Evolutionary conservation across 2,797 vertebrate species (phyloP), one percentile per base, ranked within the genome.

Genomic region (Smutsia temminckii): DNA sequence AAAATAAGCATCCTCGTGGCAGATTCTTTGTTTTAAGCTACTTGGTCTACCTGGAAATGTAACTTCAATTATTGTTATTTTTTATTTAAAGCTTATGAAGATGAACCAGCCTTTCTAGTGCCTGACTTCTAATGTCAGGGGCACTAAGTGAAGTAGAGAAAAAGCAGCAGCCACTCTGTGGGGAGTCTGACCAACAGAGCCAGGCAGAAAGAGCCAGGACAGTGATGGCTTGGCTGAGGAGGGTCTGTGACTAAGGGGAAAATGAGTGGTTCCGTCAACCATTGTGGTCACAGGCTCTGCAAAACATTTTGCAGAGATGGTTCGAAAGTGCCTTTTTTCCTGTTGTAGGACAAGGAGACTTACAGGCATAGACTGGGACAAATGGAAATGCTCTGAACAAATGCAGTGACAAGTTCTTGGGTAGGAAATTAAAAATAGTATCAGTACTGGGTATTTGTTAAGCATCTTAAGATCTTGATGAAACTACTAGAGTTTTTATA

Each of bases 61-160:
- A 37, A 94, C 68, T 84, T 81, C 85, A 93, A 78, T 85, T 78
- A n/a, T 61, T 92, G 14, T 90, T 84, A 57, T 92, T 88, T 79
- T 89, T 68, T 79, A 42, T 55, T 96, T 79, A 80, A 64, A 78
- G 57, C 53, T 14, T 91, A 18, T 79, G 51, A 72, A 92, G 85
- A 90, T 2, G 20, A 95, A 86, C 29, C 17, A 79, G 9, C 27
- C 25, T 74, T 93, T 20, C 68, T 40, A 42, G 11, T 61, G 46
- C 87, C 89, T 87, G 75, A 81, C 66, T 94, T 93, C 68, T 80
- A 34, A 74, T 29, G 34, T 89, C 18, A 27, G 40, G 49, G 79
- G 63, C 20, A 16, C 51, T 74, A 34, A 59, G 18, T 61, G 34
- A 86, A 71, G 29, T 34, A 51, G 25, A 42, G 27, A 27, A 53